phyloP scores from a whole-genome alignment of 2,888 invertebrate genomes.

The Cheilosia impressa region DNA sequence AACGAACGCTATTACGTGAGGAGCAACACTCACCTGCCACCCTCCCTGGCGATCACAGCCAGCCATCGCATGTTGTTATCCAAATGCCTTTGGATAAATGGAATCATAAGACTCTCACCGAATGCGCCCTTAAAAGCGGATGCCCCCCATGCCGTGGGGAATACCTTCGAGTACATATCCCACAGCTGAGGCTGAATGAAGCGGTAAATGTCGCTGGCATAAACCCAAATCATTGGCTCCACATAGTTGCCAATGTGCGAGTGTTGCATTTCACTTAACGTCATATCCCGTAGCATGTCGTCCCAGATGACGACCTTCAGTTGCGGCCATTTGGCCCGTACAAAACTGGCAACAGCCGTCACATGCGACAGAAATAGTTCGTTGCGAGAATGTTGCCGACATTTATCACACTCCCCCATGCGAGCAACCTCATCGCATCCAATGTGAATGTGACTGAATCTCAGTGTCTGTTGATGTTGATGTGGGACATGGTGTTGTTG shows the following conservation, averaged over 20 bases:
- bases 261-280: constrained; percentile 86
- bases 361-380: constrained; percentile 87
- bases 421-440: constrained; percentile 91
- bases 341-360: constrained; percentile 85
- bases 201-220: constrained; percentile 88
- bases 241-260: constrained; percentile 87
- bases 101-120: constrained; percentile 88
- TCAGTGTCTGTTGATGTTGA: constrained; percentile 76
- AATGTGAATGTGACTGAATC: constrained; percentile 86
- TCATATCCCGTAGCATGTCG: constrained; percentile 89
- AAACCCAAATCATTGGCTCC: constrained; percentile 93
- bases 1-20: no score
- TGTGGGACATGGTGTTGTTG: constrained; percentile 60
- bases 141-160: constrained; percentile 89
- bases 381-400: constrained; percentile 84
- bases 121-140: constrained; percentile 91
- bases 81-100: constrained; percentile 87
- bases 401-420: constrained; percentile 88
- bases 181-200: constrained; percentile 85
- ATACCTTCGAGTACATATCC: constrained; percentile 88
- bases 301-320: constrained; percentile 90
- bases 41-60: constrained; percentile 87
- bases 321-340: constrained; percentile 86
- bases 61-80: constrained; percentile 90
- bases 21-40: constrained; percentile 81